Conservation (phyloP, 2,888 invertebrate genomes). For the Hymenopus coronatus region DNA sequence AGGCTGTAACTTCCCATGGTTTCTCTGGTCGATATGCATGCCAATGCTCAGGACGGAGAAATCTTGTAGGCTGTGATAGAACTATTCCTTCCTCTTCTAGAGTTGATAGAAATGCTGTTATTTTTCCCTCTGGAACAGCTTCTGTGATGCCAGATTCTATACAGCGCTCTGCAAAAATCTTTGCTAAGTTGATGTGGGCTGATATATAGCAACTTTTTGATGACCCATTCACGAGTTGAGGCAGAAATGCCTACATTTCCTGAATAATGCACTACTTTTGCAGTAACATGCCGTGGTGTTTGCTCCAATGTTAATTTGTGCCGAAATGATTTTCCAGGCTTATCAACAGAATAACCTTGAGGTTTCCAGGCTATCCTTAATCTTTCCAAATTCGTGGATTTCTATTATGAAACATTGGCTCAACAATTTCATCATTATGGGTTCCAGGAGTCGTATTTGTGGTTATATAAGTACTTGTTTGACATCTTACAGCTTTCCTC, state of each 20-base stretch:
- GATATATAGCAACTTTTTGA: constrained; percentile 75
- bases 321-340: constrained; percentile 21
- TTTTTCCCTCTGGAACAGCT: constrained; percentile 57
- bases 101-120: constrained; percentile 62
- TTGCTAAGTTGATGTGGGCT: constrained; percentile 76
- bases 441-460: neutral
- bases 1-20: constrained; percentile 63
- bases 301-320: constrained; percentile 56
- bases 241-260: constrained; percentile 75
- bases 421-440: neutral
- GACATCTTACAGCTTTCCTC: too few relatives aligned
- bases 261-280: constrained; percentile 70
- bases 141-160: constrained; percentile 65
- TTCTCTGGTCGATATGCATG: constrained; percentile 63
- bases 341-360: neutral
- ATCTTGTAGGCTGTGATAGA: constrained; percentile 66
- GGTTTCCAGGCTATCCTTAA: constrained; percentile 10
- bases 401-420: neutral
- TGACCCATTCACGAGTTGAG: constrained; percentile 80
- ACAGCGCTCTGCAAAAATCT: constrained; percentile 80
- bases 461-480: neutral
- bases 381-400: constrained; percentile 13
- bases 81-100: constrained; percentile 65
- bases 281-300: constrained; percentile 61
- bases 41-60: constrained; percentile 61